These are phyloP conservation scores for Neoarius graeffei DNA, from an alignment of 2,113 vertebrate genomes.

Conservation along the genomic window DNA sequence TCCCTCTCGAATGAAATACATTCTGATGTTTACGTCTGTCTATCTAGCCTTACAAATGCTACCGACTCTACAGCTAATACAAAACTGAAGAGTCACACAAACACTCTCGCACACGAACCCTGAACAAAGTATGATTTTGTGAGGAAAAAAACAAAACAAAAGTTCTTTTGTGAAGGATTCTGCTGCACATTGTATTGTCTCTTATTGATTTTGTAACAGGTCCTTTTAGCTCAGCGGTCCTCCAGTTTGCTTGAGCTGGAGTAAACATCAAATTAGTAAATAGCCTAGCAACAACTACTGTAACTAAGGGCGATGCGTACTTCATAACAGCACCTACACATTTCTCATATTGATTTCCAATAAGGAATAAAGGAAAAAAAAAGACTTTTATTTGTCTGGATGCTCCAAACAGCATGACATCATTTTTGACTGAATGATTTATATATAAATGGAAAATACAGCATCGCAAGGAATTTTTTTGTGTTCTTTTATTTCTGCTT, in stretches of 20 bases:
- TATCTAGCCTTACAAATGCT: background rate
- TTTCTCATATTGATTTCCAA: background rate
- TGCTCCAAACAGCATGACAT: background rate
- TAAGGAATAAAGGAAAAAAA: background rate
- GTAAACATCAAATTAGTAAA: conserved; percentile 5
- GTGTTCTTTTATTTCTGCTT: conserved; percentile 17
- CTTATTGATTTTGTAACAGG: background rate
- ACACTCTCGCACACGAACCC: background rate
- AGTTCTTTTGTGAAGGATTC: background rate
- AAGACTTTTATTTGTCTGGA: background rate
- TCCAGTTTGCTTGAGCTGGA: background rate
- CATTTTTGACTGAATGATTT: background rate
- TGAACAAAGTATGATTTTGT: background rate
- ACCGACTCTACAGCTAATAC: background rate
- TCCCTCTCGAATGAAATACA: background rate
- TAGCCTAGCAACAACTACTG: background rate
- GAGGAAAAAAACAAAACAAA: background rate
- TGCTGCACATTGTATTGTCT: background rate
- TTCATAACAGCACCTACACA: background rate
- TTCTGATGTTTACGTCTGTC: background rate
- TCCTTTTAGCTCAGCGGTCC: background rate
- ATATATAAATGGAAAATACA: background rate
- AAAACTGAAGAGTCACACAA: background rate
- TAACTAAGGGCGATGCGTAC: background rate
- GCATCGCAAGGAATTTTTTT: background rate